Evolutionary conservation across 2,888 invertebrate genomes (phyloP), one percentile per base, ranked within the genome.

Genomic region (Aproaerema taeniolella): DNA sequence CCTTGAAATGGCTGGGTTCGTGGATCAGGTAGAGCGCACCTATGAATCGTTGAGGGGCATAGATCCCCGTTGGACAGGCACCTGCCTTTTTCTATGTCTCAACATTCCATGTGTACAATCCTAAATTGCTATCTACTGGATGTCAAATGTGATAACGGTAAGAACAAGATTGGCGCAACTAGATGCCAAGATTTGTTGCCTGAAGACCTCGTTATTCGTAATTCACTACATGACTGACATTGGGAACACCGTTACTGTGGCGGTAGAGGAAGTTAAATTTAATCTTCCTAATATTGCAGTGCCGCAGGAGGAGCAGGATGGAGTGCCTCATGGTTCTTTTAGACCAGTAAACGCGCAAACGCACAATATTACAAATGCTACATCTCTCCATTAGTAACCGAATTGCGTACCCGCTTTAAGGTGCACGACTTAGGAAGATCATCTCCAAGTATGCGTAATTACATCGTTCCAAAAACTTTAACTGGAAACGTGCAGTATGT

Each of bases 51-150:
- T n/a, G n/a, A 57, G 0, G 53, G 58, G 0, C 44, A 53, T 2
- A 54, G 53, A 12, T 56, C 56, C 9, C 38, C 51, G 0, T n/a
- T 55, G 0, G 49, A 51, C 10, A 24, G 50, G 0, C 31, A 55
- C 0, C 7, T 58, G 30, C 53, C 58, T 0, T 54, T 47, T 8
- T 41, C 42, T 0, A 58, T 56, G 56, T 55, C 47, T 14, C 55
- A 55, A 10, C 55, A 55, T 9, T 46, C 54, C 0, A 57, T 57
- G 54, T 32, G 32, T 1, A 50, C 50, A 0, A 35, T 57, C 0
- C 20, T 54, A 0, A 49, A 56, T 11, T 47, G 51, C 10, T 50
- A 50, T 14, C 3, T 53, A 0, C 9, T 51, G 2, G 53, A 55
- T 14, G 2, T 51, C 0, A 25, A 49, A 0, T 11, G 43, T 5